Base-by-base conservation (phyloP, 1,140 invertebrate species). In the Drosophila parabipectinata region DNA sequence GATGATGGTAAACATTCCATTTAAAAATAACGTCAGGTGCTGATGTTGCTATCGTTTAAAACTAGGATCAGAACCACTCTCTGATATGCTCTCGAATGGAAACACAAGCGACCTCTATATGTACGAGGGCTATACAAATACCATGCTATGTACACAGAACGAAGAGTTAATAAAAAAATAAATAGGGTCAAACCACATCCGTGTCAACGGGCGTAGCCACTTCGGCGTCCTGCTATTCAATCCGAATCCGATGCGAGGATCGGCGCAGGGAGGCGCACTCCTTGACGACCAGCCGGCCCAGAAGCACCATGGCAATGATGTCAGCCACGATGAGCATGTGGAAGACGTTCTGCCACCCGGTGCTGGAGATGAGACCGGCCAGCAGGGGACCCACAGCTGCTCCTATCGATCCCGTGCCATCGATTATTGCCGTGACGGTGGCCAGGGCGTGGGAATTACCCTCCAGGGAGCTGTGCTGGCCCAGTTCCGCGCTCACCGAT, bases 391-490 rank as follows among this genome's bases (percentile, higher is more conserved):
- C 98, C 48, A 99, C 93, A 0, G 98, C 98, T 54, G 98, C 98
- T n/a, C 90, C 96, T 59, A 98, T 95, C 53, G 97, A 98, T 1
- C 98, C 98, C 4, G 98, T 99, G 34, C 98, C 98, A 93, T 99
- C 98, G 57, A 99, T 99, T 76, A 99, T 98, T 8, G 98, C 97
- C 10, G 98, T 98, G 0, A 99, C 98, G 1, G 98, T 99, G 3
- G 98, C 98, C 47, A 99, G 92, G 9, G 98, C 98, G 92, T 96
- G 97, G 0, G 97, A 93, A 93, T 98, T 97, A 0, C 96, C 96
- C 56, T 95, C 94, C 41, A 99, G 93, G 67, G 95, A 96, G 61
- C 95, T 94, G 93, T 99, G 98, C 1, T 97, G 93, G 48, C 94
- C 98, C 1, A 99, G 93, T 91, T 99, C 98, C 9, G 98, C 97